Evolutionary conservation across 2,113 vertebrate species (phyloP), one percentile per base, ranked within the genome.

Genomic region (Cinclus cinclus): DNA sequence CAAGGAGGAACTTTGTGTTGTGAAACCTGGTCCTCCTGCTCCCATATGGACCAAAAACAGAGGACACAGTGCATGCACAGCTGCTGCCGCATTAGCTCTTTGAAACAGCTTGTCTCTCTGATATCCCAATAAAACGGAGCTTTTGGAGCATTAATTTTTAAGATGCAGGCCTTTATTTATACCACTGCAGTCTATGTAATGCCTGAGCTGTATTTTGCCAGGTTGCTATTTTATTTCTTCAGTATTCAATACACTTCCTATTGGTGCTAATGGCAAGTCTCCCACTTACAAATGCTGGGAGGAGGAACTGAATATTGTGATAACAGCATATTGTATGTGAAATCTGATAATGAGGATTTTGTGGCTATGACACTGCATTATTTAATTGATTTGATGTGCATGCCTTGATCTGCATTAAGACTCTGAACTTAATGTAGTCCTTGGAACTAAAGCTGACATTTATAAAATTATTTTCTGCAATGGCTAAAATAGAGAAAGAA

Each of bases 111-210:
- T 41, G 24, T 62, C 62, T 89, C 42, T 50, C 75, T 41, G 67
- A 59, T 67, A 50, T 39, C 64, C 70, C 55, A 88, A 37, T 69
- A 37, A 90, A 87, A 46, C 39, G 77, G 33, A 71, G 42, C 59
- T 91, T 92, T 83, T 67, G 74, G 46, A 83, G 71, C 90, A 74
- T 95, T 80, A 65, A n/a, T 87, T 70, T 96, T 92, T 94, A 91
- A 59, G 75, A 58, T 33, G 31, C 8, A 13, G 24, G 33, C 50
- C 62, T 65, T 73, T 87, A 80, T 87, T 94, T 90, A 47, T 80
- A 70, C 75, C 30, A 8, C 63, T 63, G 63, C 50, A 39, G 74
- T 27, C 63, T 60, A 3, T 35, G 68, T 47, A 56, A 55, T n/a
- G 23, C 33, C 46, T 62, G 62, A 85, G 62, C 50, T 28, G 14